These are phyloP conservation scores for Rhyzopertha dominica DNA, from an alignment of 1,140 invertebrate genomes.

Conservation along the genomic window DNA sequence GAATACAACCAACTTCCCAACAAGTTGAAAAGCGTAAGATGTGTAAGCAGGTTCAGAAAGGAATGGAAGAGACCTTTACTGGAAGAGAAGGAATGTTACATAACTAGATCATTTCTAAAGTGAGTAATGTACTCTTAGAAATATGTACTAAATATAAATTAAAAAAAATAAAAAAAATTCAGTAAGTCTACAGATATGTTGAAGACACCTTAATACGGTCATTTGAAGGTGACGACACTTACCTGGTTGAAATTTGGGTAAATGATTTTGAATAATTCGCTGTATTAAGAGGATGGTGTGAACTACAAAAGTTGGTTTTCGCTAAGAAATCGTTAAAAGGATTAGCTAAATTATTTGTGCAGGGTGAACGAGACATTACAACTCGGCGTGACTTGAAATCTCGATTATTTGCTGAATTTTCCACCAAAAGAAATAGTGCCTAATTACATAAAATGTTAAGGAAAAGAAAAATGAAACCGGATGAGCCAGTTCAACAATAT, in stretches of 20 bases:
- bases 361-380: slow-evolving; percentile 28
- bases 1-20: no score
- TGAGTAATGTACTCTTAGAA: no score
- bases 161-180: no score
- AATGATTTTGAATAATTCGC: slow-evolving; percentile 34
- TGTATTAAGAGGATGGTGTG: slow-evolving; percentile 25
- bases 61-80: no score
- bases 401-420: slow-evolving; percentile 23
- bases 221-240: slow-evolving; percentile 25
- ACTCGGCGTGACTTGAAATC: slow-evolving; percentile 31
- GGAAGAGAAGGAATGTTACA: no score
- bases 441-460: slow-evolving; percentile 28
- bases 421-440: slow-evolving; percentile 19
- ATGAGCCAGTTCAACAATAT: slow-evolving; percentile 39
- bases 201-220: slow-evolving; percentile 23
- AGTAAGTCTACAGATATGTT: slow-evolving; percentile 17
- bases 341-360: slow-evolving; percentile 31
- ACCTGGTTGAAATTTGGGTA: slow-evolving; percentile 31
- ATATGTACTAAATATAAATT: no score
- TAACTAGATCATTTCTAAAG: no score
- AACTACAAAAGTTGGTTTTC: slow-evolving; percentile 32
- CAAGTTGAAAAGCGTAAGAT: no score
- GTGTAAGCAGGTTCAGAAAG: no score
- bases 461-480: slow-evolving; percentile 23
- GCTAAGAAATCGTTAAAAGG: slow-evolving; percentile 35